phyloP scores from a whole-genome alignment of 2,888 invertebrate genomes.

The Phytoseiulus persimilis region DNA sequence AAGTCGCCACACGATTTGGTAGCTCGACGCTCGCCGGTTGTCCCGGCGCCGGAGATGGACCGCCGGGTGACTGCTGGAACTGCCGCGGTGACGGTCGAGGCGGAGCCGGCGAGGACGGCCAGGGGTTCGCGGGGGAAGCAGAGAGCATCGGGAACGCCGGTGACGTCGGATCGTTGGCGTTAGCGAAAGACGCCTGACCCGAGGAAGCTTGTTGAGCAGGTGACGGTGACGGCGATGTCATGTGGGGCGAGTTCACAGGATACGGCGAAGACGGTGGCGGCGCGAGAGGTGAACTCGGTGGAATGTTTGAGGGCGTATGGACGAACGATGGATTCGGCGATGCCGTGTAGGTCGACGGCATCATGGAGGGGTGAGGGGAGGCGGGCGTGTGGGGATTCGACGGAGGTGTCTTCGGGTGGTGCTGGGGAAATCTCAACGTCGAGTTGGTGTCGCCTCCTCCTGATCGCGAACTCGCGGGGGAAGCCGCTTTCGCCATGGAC shows the following conservation, averaged over 20 bases:
- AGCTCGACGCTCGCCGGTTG: not conserved
- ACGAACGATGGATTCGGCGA: conserved; percentile 58
- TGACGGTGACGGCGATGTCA: conserved; percentile 53
- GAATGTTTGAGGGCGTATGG: not conserved
- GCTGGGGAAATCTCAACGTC: conserved; percentile 56
- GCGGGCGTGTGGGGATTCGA: conserved; percentile 76
- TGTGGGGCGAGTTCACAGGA: conserved; percentile 45
- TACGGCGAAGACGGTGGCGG: conserved; percentile 27
- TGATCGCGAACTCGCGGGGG: conserved; percentile 11
- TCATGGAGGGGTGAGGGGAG: conserved; percentile 61
- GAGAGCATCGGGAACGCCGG: conserved; percentile 21
- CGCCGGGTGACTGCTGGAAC: not conserved
- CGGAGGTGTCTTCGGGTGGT: conserved; percentile 74
- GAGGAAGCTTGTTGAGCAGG: conserved; percentile 50
- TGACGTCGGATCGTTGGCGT: conserved; percentile 34
- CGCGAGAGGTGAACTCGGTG: conserved; percentile 52
- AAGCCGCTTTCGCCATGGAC: not conserved
- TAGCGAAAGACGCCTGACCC: conserved; percentile 48
- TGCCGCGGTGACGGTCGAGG: conserved; percentile 28
- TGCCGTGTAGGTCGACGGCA: conserved; percentile 53
- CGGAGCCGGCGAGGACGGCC: conserved; percentile 17
- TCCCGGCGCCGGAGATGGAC: not conserved
- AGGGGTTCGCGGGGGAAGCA: conserved; percentile 21
- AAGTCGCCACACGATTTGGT: not conserved
- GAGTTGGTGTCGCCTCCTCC: conserved; percentile 57